Evolutionary conservation across 35 echinoderm and acorn worm species (phyloP).

Genomic region (Nesometra sesokonis): DNA sequence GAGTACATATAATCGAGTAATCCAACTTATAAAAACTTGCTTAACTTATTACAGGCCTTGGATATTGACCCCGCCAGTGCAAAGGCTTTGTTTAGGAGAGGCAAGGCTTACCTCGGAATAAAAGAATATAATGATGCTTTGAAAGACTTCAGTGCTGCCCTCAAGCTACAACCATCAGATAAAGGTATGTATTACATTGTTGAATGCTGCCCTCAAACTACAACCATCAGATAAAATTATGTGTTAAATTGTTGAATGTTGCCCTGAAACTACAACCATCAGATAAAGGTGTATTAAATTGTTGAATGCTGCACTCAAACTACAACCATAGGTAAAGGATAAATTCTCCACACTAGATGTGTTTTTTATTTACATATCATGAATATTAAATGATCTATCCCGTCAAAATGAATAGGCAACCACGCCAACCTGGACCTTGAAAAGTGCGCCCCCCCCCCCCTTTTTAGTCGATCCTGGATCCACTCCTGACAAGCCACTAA

Average conservation of each 20-base stretch:
- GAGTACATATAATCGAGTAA: no score
- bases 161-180: conserved; percentile 27
- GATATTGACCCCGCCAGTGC: conserved; percentile 11
- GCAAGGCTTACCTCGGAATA: conserved; percentile 25
- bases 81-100: conserved; percentile 34
- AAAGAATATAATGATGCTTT: conserved; percentile 29
- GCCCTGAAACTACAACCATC: conserved; percentile 25
- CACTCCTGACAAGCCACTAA: no score
- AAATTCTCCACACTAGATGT: no score
- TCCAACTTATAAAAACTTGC: background rate
- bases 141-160: conserved; percentile 28
- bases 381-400: no score
- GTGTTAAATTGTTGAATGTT: conserved; percentile 6
- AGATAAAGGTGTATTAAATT: conserved; percentile 19
- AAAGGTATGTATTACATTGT: conserved; percentile 6
- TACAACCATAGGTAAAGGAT: no score
- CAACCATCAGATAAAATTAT: background rate
- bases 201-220: no score
- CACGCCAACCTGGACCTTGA: no score
- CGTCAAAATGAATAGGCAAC: no score
- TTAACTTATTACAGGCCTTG: conserved; percentile 3
- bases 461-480: no score
- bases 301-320: no score
- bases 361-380: no score
- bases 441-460: no score